phyloP scores from a whole-genome alignment of 2,113 vertebrate genomes.

The Hypocryptadius cinnamomeus region DNA sequence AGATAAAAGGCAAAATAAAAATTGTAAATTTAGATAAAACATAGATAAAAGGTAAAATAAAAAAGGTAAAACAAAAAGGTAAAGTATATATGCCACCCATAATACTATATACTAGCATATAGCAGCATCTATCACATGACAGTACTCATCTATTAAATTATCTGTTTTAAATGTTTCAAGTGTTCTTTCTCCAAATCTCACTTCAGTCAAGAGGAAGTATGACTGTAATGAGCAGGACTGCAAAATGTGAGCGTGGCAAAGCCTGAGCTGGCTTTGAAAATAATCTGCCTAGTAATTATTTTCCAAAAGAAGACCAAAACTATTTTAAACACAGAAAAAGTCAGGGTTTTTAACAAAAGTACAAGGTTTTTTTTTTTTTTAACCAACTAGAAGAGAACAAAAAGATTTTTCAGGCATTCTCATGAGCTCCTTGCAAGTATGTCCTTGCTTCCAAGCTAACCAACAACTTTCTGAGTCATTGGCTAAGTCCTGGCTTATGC shows the following conservation, averaged over 20 bases:
- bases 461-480: background rate
- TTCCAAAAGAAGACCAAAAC: background rate
- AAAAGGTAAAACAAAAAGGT: background rate
- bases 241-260: background rate
- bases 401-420: background rate
- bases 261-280: background rate
- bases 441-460: background rate
- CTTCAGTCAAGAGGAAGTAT: background rate
- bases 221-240: background rate
- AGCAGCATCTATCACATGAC: background rate
- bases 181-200: background rate
- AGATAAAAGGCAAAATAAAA: background rate
- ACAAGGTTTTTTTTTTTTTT: background rate
- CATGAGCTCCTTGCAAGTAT: background rate
- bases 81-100: background rate
- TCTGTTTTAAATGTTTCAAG: background rate
- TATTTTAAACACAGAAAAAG: background rate
- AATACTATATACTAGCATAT: background rate
- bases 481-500: background rate
- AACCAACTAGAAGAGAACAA: background rate
- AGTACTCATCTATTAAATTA: background rate
- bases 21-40: background rate
- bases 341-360: background rate
- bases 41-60: background rate
- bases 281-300: background rate